Conservation (phyloP, 2,113 vertebrate species). For the Syngnathus scovelli region DNA sequence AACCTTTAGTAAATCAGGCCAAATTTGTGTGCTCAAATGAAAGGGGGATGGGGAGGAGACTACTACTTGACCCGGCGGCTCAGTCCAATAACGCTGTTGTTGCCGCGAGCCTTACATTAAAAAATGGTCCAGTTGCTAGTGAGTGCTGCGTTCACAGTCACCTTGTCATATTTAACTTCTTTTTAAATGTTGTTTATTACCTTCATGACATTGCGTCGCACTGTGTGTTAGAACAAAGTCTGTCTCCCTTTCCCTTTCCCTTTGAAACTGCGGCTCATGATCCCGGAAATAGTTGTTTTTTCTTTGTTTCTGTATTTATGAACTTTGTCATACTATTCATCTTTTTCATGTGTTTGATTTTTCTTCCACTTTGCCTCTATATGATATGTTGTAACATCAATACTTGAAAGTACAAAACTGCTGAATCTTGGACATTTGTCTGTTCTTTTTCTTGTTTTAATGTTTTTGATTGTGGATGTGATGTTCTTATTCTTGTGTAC, state of each 20-base stretch:
- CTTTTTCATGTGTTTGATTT: slow-evolving; percentile 30
- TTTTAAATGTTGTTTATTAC: slow-evolving; percentile 9
- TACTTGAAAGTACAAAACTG: slow-evolving; percentile 74
- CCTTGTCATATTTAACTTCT: not conserved
- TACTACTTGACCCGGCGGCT: not conserved
- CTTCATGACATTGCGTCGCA: slow-evolving; percentile 4
- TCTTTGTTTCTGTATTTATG: slow-evolving; percentile 32
- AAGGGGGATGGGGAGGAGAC: too few species aligned
- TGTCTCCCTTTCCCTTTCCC: slow-evolving; percentile 3
- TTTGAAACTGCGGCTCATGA: slow-evolving; percentile 22
- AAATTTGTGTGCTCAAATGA: too few species aligned
- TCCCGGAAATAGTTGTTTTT: slow-evolving; percentile 10
- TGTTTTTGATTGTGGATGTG: slow-evolving; percentile 44
- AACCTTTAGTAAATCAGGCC: too few species aligned
- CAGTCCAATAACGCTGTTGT: not conserved
- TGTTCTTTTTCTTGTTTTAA: slow-evolving; percentile 14
- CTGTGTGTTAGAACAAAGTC: slow-evolving; percentile 6
- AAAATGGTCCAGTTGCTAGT: not conserved
- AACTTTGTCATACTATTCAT: slow-evolving; percentile 24
- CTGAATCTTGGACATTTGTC: slow-evolving; percentile 39
- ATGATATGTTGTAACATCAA: slow-evolving; percentile 50
- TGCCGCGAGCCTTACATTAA: not conserved
- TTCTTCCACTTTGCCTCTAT: slow-evolving; percentile 46
- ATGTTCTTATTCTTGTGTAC: slow-evolving; percentile 21
- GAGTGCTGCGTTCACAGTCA: not conserved